Percentiles rank a stretch among this genome's conserved stretches.
phyloP scores from a whole-genome alignment of 2,888 invertebrate species.

The Ormyrus pomaceus region DNA sequence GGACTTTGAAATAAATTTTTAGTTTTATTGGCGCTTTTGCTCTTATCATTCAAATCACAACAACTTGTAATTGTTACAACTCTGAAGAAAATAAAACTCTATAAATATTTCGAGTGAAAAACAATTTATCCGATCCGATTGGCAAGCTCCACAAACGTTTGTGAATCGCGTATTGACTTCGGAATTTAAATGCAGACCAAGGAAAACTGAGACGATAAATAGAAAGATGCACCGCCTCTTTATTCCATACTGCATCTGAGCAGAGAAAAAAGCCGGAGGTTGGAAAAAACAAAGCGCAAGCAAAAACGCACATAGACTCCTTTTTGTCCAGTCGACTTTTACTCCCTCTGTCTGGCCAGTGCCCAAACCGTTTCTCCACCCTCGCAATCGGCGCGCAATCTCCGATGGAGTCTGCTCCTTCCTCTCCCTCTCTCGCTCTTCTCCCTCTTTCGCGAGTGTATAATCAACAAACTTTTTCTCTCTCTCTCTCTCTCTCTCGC shows the following conservation, averaged over 20 bases:
- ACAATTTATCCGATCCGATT: too few relatives aligned
- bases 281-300: too few relatives aligned
- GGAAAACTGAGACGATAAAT: not conserved
- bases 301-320: too few relatives aligned
- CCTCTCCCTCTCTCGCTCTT: not conserved
- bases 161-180: not conserved
- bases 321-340: too few relatives aligned
- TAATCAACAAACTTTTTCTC: slow-evolving; percentile 53
- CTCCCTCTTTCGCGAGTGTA: slow-evolving; percentile 11
- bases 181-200: not conserved
- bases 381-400: slow-evolving; percentile 47
- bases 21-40: too few relatives aligned
- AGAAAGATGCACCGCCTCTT: not conserved
- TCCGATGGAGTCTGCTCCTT: slow-evolving; percentile 27
- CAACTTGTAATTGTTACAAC: too few relatives aligned
- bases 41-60: too few relatives aligned
- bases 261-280: not conserved
- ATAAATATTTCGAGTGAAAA: too few relatives aligned
- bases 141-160: too few relatives aligned
- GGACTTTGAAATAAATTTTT: too few relatives aligned
- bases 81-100: too few relatives aligned
- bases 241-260: slow-evolving; percentile 10
- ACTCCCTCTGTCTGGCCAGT: slow-evolving; percentile 16
- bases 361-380: slow-evolving; percentile 37
- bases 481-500: not conserved